These are phyloP conservation scores for Lithophane socia DNA, from an alignment of 2,888 invertebrate species.

Conservation along the genomic window DNA sequence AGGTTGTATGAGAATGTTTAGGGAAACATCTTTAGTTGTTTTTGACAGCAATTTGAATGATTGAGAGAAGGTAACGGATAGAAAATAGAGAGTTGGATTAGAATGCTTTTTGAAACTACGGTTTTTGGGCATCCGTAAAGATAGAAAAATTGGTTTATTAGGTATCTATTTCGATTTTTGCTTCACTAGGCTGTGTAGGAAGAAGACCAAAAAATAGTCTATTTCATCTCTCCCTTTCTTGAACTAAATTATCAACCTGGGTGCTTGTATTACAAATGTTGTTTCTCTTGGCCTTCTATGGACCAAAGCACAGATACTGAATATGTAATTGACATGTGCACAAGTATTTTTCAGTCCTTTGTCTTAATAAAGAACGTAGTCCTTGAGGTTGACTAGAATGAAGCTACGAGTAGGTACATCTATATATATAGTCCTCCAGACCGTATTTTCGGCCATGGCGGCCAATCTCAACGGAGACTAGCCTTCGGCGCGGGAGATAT, in stretches of 20 bases:
- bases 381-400: background rate
- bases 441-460: too few relatives aligned
- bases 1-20: background rate
- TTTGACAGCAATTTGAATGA: background rate
- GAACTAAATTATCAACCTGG: background rate
- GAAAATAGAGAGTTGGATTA: background rate
- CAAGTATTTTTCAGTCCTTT: too few relatives aligned
- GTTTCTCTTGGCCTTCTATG: background rate
- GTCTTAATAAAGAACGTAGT: background rate
- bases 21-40: background rate
- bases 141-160: too few relatives aligned
- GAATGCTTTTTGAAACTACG: background rate
- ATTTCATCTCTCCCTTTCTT: background rate
- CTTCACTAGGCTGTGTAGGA: too few relatives aligned
- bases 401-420: background rate
- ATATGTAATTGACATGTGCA: background rate
- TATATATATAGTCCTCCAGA: too few relatives aligned
- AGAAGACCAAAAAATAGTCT: background rate
- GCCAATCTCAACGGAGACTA: too few relatives aligned
- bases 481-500: too few relatives aligned
- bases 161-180: background rate
- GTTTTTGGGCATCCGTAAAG: background rate
- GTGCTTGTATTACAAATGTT: background rate
- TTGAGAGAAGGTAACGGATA: background rate
- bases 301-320: background rate